Evolutionary conservation across 2,113 vertebrate genomes (phyloP), one percentile per base, ranked within the genome.

Genomic region (Artemisiospiza belli): DNA sequence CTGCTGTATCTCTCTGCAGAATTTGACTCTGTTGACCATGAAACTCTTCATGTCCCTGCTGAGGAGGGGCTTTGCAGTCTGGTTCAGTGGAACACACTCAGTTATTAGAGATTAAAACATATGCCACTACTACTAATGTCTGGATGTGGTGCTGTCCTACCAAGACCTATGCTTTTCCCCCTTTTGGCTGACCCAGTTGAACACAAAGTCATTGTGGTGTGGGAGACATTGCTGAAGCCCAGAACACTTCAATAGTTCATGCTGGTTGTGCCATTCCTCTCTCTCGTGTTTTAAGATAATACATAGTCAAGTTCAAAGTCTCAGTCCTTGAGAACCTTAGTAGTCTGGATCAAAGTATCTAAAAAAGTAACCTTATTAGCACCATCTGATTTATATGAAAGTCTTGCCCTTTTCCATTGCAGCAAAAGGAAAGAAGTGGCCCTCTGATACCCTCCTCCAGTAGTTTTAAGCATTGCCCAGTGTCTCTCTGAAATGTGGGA

Each of bases 1-100:
- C 64, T 0, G 0, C 52, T 83, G 9, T 55, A 39, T 46, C 25
- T 57, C 39, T 76, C 58, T 63, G 57, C 25, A 51, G 46, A 1
- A 0, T 83, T 93, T 67, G 17, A 68, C 64, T 80, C n/a, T 35
- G 41, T 25, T 81, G 73, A 89, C 64, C 35, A 10, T 19, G 31
- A 87, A 83, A 33, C 9, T 4, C 37, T 75, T n/a, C 51, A 33
- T 14, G 10, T 28, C 35, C 8, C 20, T 63, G 46, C 69, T 77
- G 66, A 61, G 62, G n/a, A 47, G 25, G 3, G 13, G 16, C 10
- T 5, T 44, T 83, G 37, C 21, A 30, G 23, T 49, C 64, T 67
- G 5, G 16, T 80, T 52, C 3, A 12, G 51, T 55, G 23, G 47
- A 46, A 80, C 28, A 57, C 23, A 57, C 5, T 46, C 44, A 33